These are phyloP conservation scores for Tetramorium alpestre DNA, from an alignment of 1,140 invertebrate species.

Conservation along the genomic window DNA sequence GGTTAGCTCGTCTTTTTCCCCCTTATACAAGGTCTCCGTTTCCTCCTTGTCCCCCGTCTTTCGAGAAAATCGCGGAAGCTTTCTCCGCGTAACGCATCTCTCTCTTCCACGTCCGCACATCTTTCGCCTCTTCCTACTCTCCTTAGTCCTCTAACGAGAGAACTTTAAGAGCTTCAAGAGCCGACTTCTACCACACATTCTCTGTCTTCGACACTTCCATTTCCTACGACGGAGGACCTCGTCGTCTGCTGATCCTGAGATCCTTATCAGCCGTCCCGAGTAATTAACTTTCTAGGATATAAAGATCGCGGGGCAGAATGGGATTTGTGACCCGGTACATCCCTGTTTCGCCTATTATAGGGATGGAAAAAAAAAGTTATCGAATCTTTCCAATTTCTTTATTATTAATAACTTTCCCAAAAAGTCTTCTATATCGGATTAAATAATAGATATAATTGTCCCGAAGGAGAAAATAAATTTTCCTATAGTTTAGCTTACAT, in stretches of 20 bases:
- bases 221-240: conserved; percentile 45
- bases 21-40: conserved; percentile 23
- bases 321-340: conserved; percentile 37
- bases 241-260: conserved; percentile 35
- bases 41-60: conserved; percentile 24
- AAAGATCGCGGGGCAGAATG: conserved; percentile 58
- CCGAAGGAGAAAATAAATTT: neutral
- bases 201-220: conserved; percentile 72
- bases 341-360: conserved; percentile 6
- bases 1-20: conserved; percentile 69
- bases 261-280: conserved; percentile 67
- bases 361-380: neutral
- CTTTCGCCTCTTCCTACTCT: neutral
- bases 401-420: neutral
- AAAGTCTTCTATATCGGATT: neutral
- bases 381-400: neutral
- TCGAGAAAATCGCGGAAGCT: conserved; percentile 51
- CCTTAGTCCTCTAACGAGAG: conserved; percentile 28
- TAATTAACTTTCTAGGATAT: conserved; percentile 73
- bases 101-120: neutral
- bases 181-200: conserved; percentile 53
- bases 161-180: conserved; percentile 57
- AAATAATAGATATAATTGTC: neutral
- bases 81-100: conserved; percentile 22
- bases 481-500: neutral